These are phyloP conservation scores for Dryobotodes eremita DNA, from an alignment of 2,888 invertebrate genomes.

Conservation along the genomic window DNA sequence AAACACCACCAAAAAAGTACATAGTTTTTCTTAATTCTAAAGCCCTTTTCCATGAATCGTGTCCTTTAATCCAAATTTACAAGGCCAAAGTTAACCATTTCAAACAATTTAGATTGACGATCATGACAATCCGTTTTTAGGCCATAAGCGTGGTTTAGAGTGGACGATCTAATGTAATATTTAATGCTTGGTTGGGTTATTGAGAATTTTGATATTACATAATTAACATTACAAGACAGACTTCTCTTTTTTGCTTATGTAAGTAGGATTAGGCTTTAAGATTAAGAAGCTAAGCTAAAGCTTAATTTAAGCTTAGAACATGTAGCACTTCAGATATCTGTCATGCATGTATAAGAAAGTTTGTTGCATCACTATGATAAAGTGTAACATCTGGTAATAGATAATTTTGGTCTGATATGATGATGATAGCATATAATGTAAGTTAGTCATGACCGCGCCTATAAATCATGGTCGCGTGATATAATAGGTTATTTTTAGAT, in stretches of 20 bases:
- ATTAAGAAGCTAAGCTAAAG: no score
- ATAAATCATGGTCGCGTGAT: conserved; percentile 18
- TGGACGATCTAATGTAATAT: background rate
- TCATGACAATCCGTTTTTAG: conserved; percentile 10
- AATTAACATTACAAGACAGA: background rate
- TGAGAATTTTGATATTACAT: background rate
- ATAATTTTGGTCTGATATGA: conserved; percentile 8
- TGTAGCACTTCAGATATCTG: background rate
- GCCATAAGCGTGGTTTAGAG: background rate
- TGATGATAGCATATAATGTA: conserved; percentile 13
- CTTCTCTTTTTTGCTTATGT: background rate
- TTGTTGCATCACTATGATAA: conserved; percentile 20
- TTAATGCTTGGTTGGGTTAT: background rate
- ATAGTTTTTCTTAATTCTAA: background rate
- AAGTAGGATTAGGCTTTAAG: background rate
- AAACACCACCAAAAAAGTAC: no score
- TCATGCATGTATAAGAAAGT: conserved; percentile 37
- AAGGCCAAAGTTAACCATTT: background rate
- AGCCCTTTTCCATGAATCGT: conserved; percentile 1
- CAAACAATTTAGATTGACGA: conserved; percentile 18
- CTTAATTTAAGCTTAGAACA: conserved; percentile 1
- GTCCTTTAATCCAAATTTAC: background rate
- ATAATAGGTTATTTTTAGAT: conserved; percentile 39
- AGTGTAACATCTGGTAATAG: conserved; percentile 24
- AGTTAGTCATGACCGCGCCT: background rate